phyloP scores from a whole-genome alignment of 2,797 vertebrate genomes.

The Balearica regulorum region DNA sequence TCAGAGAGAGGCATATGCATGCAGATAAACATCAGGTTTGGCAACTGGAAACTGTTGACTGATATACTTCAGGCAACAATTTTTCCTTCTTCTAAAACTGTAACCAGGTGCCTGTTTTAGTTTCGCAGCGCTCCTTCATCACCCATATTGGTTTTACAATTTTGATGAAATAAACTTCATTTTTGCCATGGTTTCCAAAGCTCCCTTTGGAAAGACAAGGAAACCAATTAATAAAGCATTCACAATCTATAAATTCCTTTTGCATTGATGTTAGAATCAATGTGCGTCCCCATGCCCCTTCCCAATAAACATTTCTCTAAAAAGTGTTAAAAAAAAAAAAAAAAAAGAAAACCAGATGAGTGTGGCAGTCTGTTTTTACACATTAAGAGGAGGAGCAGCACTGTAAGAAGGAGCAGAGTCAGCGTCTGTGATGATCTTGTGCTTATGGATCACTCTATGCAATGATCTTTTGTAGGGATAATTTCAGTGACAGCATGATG shows the following conservation, averaged over 20 bases:
- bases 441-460: neutral
- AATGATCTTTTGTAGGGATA: neutral
- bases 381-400: neutral
- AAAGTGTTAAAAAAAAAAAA: neutral
- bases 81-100: neutral
- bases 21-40: neutral
- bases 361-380: neutral
- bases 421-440: neutral
- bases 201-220: neutral
- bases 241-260: neutral
- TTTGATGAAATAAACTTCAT: neutral
- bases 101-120: neutral
- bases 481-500: neutral
- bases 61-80: neutral
- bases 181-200: neutral
- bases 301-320: neutral
- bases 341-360: neutral
- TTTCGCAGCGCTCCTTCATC: neutral
- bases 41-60: neutral
- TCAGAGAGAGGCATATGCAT: neutral
- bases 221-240: neutral
- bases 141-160: neutral
- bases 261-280: neutral
- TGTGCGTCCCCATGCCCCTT: accelerated
- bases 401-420: neutral